Percentiles rank a stretch among this genome's conserved stretches.
Conservation (phyloP, 1,140 invertebrate genomes). For the Drosophila takahashii region DNA sequence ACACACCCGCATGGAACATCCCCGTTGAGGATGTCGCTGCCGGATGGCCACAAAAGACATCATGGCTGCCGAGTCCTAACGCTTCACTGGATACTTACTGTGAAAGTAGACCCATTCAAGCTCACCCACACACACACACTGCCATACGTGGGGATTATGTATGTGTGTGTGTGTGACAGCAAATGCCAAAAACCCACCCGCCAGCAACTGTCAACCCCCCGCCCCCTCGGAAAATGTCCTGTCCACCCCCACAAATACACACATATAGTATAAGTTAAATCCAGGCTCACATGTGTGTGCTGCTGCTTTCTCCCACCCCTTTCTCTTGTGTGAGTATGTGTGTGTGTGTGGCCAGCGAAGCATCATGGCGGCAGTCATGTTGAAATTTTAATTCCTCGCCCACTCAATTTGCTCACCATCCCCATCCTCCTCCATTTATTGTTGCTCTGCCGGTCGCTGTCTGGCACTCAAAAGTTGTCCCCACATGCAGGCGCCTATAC, state of each 20-base stretch:
- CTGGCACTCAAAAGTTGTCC: conserved; percentile 75
- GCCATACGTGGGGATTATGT: conserved; percentile 21
- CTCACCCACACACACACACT: conserved; percentile 37
- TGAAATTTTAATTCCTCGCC: conserved; percentile 82
- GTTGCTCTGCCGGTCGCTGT: conserved; percentile 61
- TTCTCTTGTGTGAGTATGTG: neutral
- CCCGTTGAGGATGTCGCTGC: conserved; percentile 57
- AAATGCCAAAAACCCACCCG: conserved; percentile 78
- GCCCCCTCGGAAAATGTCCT: conserved; percentile 12
- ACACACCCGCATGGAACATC: conserved; percentile 43
- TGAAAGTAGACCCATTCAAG: conserved; percentile 78
- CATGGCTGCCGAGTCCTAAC: conserved; percentile 78
- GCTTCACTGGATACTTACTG: conserved; percentile 80
- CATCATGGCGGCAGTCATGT: conserved; percentile 80
- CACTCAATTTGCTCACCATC: conserved; percentile 69
- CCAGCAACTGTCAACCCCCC: conserved; percentile 40
- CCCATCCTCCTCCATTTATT: conserved; percentile 34
- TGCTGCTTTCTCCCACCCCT: conserved; percentile 15
- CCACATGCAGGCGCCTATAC: conserved; percentile 29
- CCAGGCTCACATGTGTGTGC: conserved; percentile 22
- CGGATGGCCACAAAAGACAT: conserved; percentile 81
- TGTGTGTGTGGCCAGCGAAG: conserved; percentile 71
- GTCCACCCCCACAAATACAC: conserved; percentile 27
- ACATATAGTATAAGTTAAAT: conserved; percentile 34
- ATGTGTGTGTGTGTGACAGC: conserved; percentile 67